Evolutionary conservation across 2,113 vertebrate genomes (phyloP).

Genomic region (Sinocyclocheilus rhinocerous): DNA sequence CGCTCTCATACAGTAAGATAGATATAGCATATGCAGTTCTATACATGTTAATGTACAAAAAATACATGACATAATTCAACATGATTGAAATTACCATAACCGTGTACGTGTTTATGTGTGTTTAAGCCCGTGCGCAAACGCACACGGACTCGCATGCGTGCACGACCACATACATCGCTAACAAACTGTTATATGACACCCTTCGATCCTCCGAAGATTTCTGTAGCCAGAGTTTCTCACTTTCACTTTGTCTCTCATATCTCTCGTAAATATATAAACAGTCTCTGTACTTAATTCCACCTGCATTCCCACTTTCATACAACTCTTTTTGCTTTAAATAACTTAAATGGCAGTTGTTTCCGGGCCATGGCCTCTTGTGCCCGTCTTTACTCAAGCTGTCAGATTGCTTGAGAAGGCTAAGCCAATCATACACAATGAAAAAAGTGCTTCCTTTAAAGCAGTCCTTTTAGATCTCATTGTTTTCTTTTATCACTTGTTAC

Average conservation of each 20-base stretch:
- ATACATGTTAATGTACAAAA: conserved; percentile 53
- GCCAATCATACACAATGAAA: conserved; percentile 46
- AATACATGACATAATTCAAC: conserved; percentile 51
- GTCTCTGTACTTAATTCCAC: conserved; percentile 30
- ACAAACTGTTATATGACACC: conserved; percentile 74
- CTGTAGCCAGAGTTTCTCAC: conserved; percentile 57
- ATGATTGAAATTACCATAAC: conserved; percentile 26
- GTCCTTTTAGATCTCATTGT: conserved; percentile 67
- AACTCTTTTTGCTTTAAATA: conserved; percentile 16
- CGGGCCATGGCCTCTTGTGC: conserved; percentile 4
- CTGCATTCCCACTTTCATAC: conserved; percentile 34
- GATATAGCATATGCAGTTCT: conserved; percentile 53
- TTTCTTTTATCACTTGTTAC: conserved; percentile 78
- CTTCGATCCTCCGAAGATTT: conserved; percentile 71
- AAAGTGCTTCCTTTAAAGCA: conserved; percentile 83
- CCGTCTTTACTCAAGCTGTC: conserved; percentile 7
- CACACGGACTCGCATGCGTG: conserved; percentile 19
- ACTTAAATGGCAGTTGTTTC: conserved; percentile 39
- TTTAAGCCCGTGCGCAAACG: not conserved
- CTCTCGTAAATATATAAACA: conserved; percentile 37
- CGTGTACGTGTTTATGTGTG: conserved; percentile 36
- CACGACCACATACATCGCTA: conserved; percentile 34
- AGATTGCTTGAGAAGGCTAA: conserved; percentile 34
- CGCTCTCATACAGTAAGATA: conserved; percentile 46
- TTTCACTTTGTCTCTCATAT: conserved; percentile 30